Base-by-base conservation (phyloP, 37 sponge, comb jelly and placozoan genomes). In the Beroe forskalii region DNA sequence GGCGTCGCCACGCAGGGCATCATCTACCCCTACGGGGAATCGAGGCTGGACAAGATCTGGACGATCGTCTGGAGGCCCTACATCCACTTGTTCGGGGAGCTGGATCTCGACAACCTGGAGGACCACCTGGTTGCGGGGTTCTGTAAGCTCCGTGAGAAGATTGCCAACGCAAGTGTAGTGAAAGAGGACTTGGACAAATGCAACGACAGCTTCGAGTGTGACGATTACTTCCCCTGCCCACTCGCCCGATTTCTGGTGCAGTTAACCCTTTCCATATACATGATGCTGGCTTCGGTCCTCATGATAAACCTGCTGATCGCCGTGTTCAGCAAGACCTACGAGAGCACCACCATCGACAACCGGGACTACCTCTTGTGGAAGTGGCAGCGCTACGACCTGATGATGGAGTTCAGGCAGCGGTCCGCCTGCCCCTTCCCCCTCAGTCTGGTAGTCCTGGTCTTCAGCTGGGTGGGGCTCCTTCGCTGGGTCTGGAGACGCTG, bases 301-400 rank as follows among this genome's bases (percentile, higher is more conserved):
- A 63, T 63, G 66, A 4, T 63, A 63, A 63, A 63, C 66, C 66
- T 63, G 14, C 66, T 63, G 3, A 63, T 63, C n/a, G 66, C 66
- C n/a, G 66, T 63, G 28, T 63, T 63, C 66, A 63, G 66, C 25
- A 63, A 63, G 66, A 63, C 66, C 25, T 63, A 63, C n/a, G 66
- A 63, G 66, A n/a, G 28, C 3, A 63, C 25, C 28, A 63, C 66
- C 23, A 3, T 63, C 28, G 66, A 63, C 4, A 63, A 63, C n/a
- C 66, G 66, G 25, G 66, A 63, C 66, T 28, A 63, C 25, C n/a
- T 63, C 28, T 30, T 63, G 24, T 63, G 66, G 66, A 63, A 63
- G 25, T 63, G 66, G 66, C 66, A 63, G 66, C 20, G 66, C 4
- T 63, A 63, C 25, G 66, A 63, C n/a, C 66, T 63, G 66, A 63